Evolutionary conservation across 2,113 vertebrate species (phyloP).

Genomic region (Ptilonorhynchus violaceus): DNA sequence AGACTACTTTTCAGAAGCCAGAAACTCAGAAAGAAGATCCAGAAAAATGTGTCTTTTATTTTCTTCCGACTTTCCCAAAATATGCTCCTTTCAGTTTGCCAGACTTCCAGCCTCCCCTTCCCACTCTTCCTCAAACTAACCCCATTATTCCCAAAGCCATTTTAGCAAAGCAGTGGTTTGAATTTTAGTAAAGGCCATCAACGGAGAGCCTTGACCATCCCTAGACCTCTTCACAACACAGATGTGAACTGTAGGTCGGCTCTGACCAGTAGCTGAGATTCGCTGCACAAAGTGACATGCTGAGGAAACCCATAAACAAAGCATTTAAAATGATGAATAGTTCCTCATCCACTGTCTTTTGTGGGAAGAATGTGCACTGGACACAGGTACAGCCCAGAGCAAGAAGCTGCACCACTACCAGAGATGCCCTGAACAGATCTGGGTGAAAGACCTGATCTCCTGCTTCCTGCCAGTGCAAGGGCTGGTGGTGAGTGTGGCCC

Average conservation of each 20-base stretch:
- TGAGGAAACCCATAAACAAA: neutral
- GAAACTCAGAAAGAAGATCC: neutral
- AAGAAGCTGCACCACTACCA: neutral
- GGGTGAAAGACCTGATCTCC: neutral
- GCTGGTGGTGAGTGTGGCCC: neutral
- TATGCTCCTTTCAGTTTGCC: neutral
- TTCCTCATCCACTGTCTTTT: neutral
- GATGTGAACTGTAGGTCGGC: neutral
- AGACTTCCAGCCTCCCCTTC: neutral
- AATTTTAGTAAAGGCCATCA: neutral
- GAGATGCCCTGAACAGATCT: neutral
- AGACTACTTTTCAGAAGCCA: neutral
- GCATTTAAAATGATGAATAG: neutral
- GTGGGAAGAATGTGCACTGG: neutral
- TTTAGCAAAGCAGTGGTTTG: neutral
- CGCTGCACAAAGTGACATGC: neutral
- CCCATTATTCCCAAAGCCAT: neutral
- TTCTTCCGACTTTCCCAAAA: neutral
- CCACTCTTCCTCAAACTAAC: neutral
- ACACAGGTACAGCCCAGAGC: neutral
- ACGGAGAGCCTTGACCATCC: neutral
- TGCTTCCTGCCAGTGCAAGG: neutral
- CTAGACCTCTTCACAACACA: neutral
- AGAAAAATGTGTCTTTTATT: neutral
- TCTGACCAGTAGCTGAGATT: neutral